A percentile compares a stretch with the other conserved stretches of the same genome.
Evolutionary conservation across 1,140 invertebrate species (phyloP).

Genomic region (Atopsyche davidsoni): DNA sequence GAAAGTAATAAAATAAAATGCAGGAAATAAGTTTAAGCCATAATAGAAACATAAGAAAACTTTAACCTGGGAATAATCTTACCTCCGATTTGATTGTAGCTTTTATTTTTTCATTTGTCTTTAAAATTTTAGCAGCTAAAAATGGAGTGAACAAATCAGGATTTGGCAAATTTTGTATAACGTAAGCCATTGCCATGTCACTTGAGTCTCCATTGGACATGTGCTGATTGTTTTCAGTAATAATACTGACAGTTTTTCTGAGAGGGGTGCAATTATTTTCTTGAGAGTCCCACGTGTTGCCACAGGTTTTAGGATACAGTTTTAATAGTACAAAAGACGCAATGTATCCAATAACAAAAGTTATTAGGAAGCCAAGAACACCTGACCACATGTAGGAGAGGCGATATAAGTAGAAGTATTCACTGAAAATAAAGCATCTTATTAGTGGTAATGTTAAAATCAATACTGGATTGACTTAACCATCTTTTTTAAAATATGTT

Average conservation of each 20-base stretch:
- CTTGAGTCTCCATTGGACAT: neutral
- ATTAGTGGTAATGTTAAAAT: too few species aligned
- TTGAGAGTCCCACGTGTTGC: slow-evolving; percentile 21
- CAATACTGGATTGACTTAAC: too few species aligned
- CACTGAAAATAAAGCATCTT: slow-evolving; percentile 27
- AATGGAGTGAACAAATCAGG: slow-evolving; percentile 26
- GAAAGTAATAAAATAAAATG: too few species aligned
- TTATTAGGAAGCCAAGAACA: slow-evolving; percentile 60
- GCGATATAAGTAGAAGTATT: slow-evolving; percentile 64
- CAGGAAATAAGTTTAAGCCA: too few species aligned
- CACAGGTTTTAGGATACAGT: slow-evolving; percentile 19
- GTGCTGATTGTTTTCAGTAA: neutral
- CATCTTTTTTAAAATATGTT: too few species aligned
- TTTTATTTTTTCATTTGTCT: slow-evolving; percentile 11
- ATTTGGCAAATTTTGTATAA: slow-evolving; percentile 15
- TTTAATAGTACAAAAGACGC: slow-evolving; percentile 31
- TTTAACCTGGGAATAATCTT: too few species aligned
- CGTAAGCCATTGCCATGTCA: neutral
- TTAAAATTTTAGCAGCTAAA: slow-evolving; percentile 7
- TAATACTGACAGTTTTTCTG: slow-evolving; percentile 5
- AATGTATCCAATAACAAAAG: slow-evolving; percentile 61
- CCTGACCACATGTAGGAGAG: slow-evolving; percentile 89
- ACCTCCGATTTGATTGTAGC: neutral
- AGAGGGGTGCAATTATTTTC: neutral
- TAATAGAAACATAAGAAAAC: too few species aligned